Conservation (phyloP, 2,113 vertebrate genomes). For the Phalacrocorax pelagicus region DNA sequence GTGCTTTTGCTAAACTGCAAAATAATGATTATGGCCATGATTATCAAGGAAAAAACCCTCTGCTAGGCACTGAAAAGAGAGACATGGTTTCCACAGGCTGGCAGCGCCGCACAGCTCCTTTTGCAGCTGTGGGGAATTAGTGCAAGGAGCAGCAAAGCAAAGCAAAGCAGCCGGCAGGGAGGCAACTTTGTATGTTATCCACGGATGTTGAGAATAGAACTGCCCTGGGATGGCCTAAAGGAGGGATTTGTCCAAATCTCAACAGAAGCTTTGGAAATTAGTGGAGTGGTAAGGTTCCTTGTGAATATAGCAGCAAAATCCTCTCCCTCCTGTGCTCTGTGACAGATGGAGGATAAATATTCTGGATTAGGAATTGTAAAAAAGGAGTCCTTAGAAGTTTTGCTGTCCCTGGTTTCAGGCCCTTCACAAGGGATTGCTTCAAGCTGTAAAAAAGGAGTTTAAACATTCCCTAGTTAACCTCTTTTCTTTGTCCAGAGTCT, state of each 20-base stretch:
- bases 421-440: neutral
- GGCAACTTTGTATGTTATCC: neutral
- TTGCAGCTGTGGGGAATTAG: neutral
- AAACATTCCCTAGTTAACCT: neutral
- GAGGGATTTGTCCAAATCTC: neutral
- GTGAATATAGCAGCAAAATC: neutral
- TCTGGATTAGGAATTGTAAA: neutral
- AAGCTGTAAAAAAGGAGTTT: neutral
- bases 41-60: neutral
- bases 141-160: neutral
- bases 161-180: neutral
- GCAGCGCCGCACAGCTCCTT: fast-evolving
- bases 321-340: neutral
- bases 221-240: neutral
- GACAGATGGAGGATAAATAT: neutral
- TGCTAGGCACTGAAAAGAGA: neutral
- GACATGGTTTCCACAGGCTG: neutral
- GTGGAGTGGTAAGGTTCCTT: neutral
- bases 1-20: neutral
- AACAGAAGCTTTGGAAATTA: neutral
- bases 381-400: neutral
- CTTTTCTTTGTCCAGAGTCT: neutral
- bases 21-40: neutral
- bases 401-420: neutral
- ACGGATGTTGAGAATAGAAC: neutral